phyloP scores from a whole-genome alignment of 1,140 invertebrate species.

The Zophobas morio region DNA sequence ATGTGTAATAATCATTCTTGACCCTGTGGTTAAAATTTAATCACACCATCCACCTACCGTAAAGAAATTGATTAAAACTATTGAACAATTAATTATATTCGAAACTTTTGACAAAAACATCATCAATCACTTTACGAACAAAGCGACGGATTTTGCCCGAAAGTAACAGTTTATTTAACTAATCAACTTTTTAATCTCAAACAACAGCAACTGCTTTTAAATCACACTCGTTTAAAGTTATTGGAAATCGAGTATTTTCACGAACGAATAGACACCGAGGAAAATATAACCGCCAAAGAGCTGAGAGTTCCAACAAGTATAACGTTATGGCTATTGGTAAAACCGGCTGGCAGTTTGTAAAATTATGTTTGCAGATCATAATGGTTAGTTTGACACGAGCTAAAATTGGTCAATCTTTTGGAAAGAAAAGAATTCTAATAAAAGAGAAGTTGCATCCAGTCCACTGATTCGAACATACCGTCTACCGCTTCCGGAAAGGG shows the following conservation, averaged over 20 bases:
- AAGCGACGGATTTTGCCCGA: neutral
- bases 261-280: neutral
- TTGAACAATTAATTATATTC: slow-evolving; percentile 29
- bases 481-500: slow-evolving; percentile 43
- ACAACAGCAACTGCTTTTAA: neutral
- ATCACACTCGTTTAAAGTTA: neutral
- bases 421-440: slow-evolving; percentile 61
- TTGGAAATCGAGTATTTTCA: neutral
- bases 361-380: slow-evolving; percentile 62
- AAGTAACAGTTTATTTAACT: slow-evolving; percentile 28
- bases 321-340: slow-evolving; percentile 35
- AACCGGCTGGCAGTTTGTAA: slow-evolving; percentile 51
- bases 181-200: slow-evolving; percentile 1
- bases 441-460: slow-evolving; percentile 57
- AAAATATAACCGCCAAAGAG: slow-evolving; percentile 23
- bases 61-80: slow-evolving; percentile 38
- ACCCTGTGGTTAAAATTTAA: slow-evolving; percentile 29
- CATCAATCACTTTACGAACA: slow-evolving; percentile 9
- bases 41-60: slow-evolving; percentile 10
- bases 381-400: slow-evolving; percentile 62
- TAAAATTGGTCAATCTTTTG: slow-evolving; percentile 61
- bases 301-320: slow-evolving; percentile 37
- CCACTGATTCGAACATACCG: slow-evolving; percentile 50
- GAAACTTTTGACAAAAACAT: slow-evolving; percentile 9
- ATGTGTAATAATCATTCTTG: slow-evolving; percentile 30